Percentiles rank a stretch among this genome's conserved stretches.
Conservation (phyloP, 2,888 invertebrate species). For the Drosophila seclusa region DNA sequence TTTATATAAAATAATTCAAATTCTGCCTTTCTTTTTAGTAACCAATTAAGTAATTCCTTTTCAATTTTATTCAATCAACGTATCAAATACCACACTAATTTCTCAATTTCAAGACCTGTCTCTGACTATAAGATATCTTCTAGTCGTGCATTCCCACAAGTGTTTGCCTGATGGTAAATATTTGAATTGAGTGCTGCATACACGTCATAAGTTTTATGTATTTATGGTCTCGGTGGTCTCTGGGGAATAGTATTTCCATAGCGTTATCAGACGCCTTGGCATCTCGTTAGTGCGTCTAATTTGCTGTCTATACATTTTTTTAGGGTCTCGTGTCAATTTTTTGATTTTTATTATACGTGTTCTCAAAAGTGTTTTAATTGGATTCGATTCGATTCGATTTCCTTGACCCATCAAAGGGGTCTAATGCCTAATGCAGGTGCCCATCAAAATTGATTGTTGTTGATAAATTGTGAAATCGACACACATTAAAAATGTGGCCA, state of each 20-base stretch:
- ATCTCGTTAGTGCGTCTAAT: slow-evolving; percentile 28
- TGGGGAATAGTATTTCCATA: slow-evolving; percentile 10
- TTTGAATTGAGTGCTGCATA: slow-evolving; percentile 13
- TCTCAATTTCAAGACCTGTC: neutral
- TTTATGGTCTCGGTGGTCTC: slow-evolving; percentile 12
- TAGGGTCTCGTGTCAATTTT: slow-evolving; percentile 33
- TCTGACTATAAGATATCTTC: neutral
- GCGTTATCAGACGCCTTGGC: slow-evolving; percentile 20
- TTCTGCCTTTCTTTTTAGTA: no score
- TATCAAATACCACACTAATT: no score
- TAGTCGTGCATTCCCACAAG: slow-evolving; percentile 1
- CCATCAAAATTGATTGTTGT: slow-evolving; percentile 15
- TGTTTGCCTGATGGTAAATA: slow-evolving; percentile 38
- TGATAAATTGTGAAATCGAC: slow-evolving; percentile 19
- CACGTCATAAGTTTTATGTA: slow-evolving; percentile 16
- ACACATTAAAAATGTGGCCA: slow-evolving; percentile 1
- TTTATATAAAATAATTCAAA: neutral
- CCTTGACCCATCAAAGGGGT: slow-evolving; percentile 28
- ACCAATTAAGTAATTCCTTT: no score
- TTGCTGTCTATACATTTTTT: slow-evolving; percentile 39
- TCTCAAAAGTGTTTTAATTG: slow-evolving; percentile 23
- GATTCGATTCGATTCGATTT: slow-evolving; percentile 24
- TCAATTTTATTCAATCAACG: no score
- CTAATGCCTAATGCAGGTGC: slow-evolving; percentile 25
- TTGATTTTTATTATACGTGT: slow-evolving; percentile 4